A percentile compares a stretch with the other conserved stretches of the same genome.
Evolutionary conservation across 2,797 vertebrate genomes (phyloP).

Genomic region (Psittacula echo): DNA sequence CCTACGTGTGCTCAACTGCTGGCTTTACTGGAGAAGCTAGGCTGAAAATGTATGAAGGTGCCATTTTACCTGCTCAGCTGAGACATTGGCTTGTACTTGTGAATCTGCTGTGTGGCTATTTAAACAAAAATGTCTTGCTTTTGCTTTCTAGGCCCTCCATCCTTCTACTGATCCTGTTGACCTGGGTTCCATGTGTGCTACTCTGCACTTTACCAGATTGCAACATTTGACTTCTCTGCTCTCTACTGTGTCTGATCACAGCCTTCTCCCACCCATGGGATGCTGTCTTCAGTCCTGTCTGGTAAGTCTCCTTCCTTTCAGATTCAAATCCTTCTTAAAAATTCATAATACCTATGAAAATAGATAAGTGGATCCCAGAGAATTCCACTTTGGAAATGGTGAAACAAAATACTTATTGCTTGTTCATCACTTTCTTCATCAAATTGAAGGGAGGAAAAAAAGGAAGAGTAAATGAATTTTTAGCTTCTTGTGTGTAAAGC

Average conservation of each 20-base stretch:
- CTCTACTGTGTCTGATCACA: background rate
- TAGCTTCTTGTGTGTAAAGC: background rate
- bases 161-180: background rate
- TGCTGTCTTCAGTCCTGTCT: background rate
- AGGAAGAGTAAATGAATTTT: background rate
- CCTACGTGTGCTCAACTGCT: too few species aligned
- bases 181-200: background rate
- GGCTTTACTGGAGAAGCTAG: background rate
- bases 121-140: background rate
- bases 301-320: constrained; percentile 8
- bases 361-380: background rate
- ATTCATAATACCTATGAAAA: background rate
- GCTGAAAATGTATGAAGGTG: background rate
- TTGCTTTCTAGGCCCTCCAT: background rate
- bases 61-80: background rate
- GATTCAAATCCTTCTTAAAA: background rate
- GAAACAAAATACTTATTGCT: background rate
- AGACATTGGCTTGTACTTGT: background rate
- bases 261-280: fast-evolving
- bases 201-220: background rate
- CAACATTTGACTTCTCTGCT: background rate
- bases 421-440: background rate
- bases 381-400: background rate
- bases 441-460: background rate
- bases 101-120: background rate